Base-by-base conservation (phyloP, 2,797 vertebrate genomes). In the Gadopsis bispinosus region DNA sequence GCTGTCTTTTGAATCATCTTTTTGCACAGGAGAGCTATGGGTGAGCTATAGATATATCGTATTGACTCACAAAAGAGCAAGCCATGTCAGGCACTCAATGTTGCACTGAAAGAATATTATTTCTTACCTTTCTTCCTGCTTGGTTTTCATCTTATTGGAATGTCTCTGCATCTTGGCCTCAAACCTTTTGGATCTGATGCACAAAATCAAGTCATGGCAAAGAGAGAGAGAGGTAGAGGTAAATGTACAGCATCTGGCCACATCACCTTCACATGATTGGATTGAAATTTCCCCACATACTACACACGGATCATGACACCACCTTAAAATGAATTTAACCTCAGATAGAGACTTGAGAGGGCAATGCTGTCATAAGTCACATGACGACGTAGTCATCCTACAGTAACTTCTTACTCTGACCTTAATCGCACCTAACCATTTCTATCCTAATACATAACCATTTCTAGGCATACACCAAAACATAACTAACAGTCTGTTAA, bases 101-200 rank as follows among this genome's bases (percentile, higher is more conserved):
- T 63, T 7, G 0, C 20, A 5, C 26, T 33, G 5, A 22, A 29
- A 41, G 12, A 63, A 70, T 56, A 73, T 13, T 16, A 8, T 13
- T 29, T 35, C 93, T 93, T 81, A 98, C 98, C 98, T 96, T 75
- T 97, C 96, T 19, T 98, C 97, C 87, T 99, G 97, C 77, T 96
- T 96, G 16, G 93, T 83, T 75, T 90, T 94, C 41, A 88, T 90
- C 86, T 95, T 97, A n/a, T 96, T 94, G 3, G 82, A 81, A 67
- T 97, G 95, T 41, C 92, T 93, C 51, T 95, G 87, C 41, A 93
- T 95, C 79, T 93, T 97, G 81, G 95, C 94, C 0, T 97, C 95
- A 0, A 91, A 93, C 29, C 93, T 92, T 48, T 91, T 84, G 0
- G 94, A 92, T 92, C 96, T 97, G 88, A 39, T 65, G 79, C 39